These are phyloP conservation scores for Aphidius gifuensis DNA, from an alignment of 1,140 invertebrate genomes.

Conservation along the genomic window DNA sequence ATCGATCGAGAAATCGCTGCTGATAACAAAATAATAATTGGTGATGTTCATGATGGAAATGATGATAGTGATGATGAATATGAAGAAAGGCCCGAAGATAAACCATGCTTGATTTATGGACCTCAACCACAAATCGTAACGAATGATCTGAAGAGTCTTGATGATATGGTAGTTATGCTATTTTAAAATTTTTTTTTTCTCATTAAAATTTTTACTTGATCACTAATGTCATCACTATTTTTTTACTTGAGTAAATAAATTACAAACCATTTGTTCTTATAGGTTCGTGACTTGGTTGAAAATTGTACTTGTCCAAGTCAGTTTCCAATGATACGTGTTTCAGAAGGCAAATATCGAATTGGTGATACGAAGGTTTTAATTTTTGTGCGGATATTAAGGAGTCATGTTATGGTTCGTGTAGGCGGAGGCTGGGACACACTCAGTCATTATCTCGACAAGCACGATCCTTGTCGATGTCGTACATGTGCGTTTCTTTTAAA, in stretches of 20 bases:
- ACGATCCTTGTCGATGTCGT: conserved; percentile 91
- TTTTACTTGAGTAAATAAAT: not conserved
- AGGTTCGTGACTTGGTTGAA: conserved; percentile 90
- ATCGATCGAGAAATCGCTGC: conserved; percentile 91
- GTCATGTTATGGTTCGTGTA: conserved; percentile 96
- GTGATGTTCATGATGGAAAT: conserved; percentile 46
- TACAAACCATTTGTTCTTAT: conserved; percentile 36
- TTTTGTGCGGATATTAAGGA: conserved; percentile 90
- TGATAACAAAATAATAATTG: conserved; percentile 59
- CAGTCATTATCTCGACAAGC: conserved; percentile 92
- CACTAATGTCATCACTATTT: too few species aligned
- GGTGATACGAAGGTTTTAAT: conserved; percentile 92
- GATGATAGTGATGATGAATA: conserved; percentile 63
- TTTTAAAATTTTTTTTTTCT: not conserved
- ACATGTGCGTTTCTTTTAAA: conserved; percentile 52
- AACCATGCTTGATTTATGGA: conserved; percentile 70
- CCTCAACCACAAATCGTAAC: conserved; percentile 85
- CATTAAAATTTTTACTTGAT: not conserved
- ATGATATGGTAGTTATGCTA: conserved; percentile 78
- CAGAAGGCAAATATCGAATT: conserved; percentile 94
- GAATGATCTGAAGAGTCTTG: conserved; percentile 89
- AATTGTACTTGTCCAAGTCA: conserved; percentile 92
- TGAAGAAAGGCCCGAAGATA: conserved; percentile 70
- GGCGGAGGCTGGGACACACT: conserved; percentile 97
- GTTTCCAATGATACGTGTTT: conserved; percentile 94